Base-by-base conservation (phyloP, 2,888 invertebrate species). In the Trachelus iudaicus region DNA sequence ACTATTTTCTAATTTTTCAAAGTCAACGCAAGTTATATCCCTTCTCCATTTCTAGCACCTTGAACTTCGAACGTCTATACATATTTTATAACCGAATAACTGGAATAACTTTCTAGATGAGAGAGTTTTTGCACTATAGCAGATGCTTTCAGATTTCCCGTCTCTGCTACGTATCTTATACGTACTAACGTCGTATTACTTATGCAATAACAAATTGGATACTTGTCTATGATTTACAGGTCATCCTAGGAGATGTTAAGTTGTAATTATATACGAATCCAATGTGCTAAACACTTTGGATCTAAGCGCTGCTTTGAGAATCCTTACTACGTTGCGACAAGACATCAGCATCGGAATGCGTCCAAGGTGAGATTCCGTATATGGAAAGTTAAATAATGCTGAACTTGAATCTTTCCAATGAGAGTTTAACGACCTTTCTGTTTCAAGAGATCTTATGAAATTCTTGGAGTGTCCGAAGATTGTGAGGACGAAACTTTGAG, bases 401-500 rank as follows among this genome's bases (percentile, higher is more conserved):
- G 40, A 56, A 56, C 40, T 56, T 56, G 40, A 56, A 56, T 23
- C 23, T 56, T 56, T 56, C 23, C 6, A 56, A 56, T 2, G 40
- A 56, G 9, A 34, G 69, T 35, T 35, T 78, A 35, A 23, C 75
- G 23, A 35, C 40, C 73, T 74, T 74, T 80, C 79, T 77, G 78
- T 40, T 80, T 79, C 0, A 73, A 96, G 96, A 94, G 95, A 92
- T 95, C 94, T 85, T 97, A 94, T 88, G 92, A 92, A 82, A 91
- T 94, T 69, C 92, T 97, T 56, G 95, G 95, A 77, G 92, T 97
- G 56, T 92, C 94, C 1, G 93, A 94, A 83, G 92, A 94, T 77
- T 95, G 96, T 34, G 95, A 95, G 83, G 95, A 96, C 90, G 95
- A 95, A 86, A 94, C 94, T 34, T 94, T 97, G 12, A 93, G 95